Evolutionary conservation across 2,888 invertebrate species (phyloP).

Genomic region (Balanococcus diminutus): DNA sequence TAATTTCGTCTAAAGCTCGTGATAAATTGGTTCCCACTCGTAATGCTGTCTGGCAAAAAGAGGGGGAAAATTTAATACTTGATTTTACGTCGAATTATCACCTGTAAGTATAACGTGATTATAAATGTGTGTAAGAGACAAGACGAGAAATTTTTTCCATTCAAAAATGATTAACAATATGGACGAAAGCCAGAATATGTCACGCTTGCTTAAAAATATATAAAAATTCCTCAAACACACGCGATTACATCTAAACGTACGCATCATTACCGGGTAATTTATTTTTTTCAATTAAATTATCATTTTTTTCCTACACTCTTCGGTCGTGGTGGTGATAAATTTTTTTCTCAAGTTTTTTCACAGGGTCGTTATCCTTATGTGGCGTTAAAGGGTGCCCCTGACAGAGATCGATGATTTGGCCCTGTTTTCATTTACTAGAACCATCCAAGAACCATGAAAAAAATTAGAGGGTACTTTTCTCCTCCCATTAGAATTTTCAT

Average conservation of each 20-base stretch:
- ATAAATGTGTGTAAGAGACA: neutral
- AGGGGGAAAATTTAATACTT: neutral
- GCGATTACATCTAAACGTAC: constrained; percentile 5
- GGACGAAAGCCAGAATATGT: neutral
- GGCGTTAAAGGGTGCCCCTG: too few species aligned
- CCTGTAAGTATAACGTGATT: neutral
- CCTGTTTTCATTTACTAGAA: too few species aligned
- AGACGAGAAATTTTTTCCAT: neutral
- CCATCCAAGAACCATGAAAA: too few species aligned
- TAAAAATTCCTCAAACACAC: neutral
- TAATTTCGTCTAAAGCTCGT: neutral
- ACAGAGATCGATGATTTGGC: too few species aligned
- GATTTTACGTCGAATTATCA: neutral
- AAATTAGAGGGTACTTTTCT: too few species aligned
- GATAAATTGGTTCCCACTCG: neutral
- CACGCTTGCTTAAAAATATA: constrained; percentile 6
- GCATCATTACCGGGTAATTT: neutral
- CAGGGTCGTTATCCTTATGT: too few species aligned
- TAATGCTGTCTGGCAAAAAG: neutral
- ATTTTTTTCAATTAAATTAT: constrained; percentile 19
- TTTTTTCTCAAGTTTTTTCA: too few species aligned
- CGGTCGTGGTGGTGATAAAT: too few species aligned
- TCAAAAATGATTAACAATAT: constrained; percentile 10
- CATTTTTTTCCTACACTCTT: constrained; percentile 2
- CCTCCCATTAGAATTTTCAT: too few species aligned